Base-by-base conservation (phyloP, 2,888 invertebrate genomes). In the Phengaris alcon region DNA sequence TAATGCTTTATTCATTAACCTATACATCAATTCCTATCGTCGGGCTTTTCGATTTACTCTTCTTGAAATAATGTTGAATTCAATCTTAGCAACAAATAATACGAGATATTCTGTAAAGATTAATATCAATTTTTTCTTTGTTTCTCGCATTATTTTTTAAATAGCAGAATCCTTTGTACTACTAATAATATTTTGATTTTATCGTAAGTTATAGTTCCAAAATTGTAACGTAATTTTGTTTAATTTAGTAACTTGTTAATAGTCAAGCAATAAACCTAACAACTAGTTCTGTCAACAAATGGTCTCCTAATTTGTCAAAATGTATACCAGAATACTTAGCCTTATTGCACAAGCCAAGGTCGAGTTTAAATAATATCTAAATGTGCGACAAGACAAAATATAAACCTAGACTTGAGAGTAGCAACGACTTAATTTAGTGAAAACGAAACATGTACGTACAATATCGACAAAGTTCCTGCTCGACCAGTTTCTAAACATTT, bases 231-330 rank as follows among this genome's bases (percentile, higher is more conserved):
- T 59, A 59, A 59, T 10, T 59, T 59, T 5, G 59, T 22, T 48
- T 4, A 6, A 46, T 46, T 59, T 22, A 22, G 9, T 59, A 15
- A 59, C 9, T 22, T 59, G 15, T 59, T 59, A 59, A 59, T 59
- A 15, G 59, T 59, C 15, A 59, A 5, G 59, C 22, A 59, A 22
- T 59, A 59, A 59, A 59, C 15, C 10, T 22, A 22, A 59, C 22
- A 59, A 59, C 22, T 59, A 22, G 59, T 59, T 59, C 22, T 59
- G 22, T 22, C 59, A 5, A 22, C 59, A 10, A 59, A 22, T 59
- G 15, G 22, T 22, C 57, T 57, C 57, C n/a, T 22, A 59, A 59
- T 59, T 59, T 59, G 59, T 59, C 59, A 59, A 59, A 15, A 57
- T 57, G 15, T 15, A 57, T 6, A 22, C 15, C 22, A 59, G 59